Evolutionary conservation across 2,797 vertebrate species (phyloP).

Genomic region (Lagocephalus sceleratus): DNA sequence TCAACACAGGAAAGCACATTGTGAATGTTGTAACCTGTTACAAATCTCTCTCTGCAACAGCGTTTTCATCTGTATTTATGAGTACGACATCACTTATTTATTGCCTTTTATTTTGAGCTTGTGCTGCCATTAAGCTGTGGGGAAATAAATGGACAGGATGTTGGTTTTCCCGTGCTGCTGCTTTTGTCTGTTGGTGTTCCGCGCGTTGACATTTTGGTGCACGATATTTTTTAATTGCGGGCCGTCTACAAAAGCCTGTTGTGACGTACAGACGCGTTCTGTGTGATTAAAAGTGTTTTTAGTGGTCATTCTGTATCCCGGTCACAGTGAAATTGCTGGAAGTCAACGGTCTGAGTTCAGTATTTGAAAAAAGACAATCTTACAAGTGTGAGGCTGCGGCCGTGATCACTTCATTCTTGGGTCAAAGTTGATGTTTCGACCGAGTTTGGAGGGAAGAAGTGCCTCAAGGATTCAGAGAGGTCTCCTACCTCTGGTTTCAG

Average conservation of each 20-base stretch:
- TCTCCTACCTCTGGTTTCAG: too few relatives aligned
- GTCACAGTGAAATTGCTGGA: neutral
- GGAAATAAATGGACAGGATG: conserved; percentile 4
- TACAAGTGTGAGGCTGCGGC: too few relatives aligned
- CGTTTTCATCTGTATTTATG: conserved; percentile 22
- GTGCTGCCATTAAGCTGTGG: conserved; percentile 14
- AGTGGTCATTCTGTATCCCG: conserved; percentile 2
- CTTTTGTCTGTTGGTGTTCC: conserved; percentile 27
- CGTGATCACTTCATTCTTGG: too few relatives aligned
- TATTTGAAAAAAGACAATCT: too few relatives aligned
- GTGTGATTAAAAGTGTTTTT: conserved; percentile 31
- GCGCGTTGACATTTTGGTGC: conserved; percentile 27
- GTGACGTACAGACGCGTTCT: conserved; percentile 26
- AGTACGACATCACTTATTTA: conserved; percentile 44
- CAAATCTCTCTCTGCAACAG: neutral
- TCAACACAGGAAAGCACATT: conserved; percentile 22
- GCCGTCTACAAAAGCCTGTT: conserved; percentile 14
- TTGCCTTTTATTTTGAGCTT: conserved; percentile 43
- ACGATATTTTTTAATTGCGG: conserved; percentile 44
- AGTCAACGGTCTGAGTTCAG: neutral
- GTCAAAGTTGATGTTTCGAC: too few relatives aligned
- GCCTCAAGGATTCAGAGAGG: too few relatives aligned
- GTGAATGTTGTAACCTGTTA: conserved; percentile 31
- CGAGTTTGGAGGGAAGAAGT: too few relatives aligned
- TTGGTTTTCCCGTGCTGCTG: conserved; percentile 20